Evolutionary conservation across 2,113 vertebrate species (phyloP).

Genomic region (Pachycephala philippinensis): DNA sequence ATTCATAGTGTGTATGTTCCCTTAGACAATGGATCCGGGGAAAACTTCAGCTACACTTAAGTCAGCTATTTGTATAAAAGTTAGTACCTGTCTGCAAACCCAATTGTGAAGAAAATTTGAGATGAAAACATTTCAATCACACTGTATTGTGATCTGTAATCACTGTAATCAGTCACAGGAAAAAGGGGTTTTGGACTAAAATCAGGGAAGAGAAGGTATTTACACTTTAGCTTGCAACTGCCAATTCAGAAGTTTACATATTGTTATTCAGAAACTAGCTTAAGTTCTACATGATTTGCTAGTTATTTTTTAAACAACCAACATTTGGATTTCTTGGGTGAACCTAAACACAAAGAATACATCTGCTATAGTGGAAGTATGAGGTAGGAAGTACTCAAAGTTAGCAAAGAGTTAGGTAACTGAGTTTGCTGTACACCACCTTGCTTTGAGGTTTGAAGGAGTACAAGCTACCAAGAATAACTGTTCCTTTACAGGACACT

Average conservation of each 20-base stretch:
- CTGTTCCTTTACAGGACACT: background rate
- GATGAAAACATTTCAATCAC: background rate
- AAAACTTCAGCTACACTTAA: background rate
- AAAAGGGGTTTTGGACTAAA: background rate
- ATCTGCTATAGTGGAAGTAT: background rate
- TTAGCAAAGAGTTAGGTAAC: background rate
- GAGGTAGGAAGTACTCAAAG: background rate
- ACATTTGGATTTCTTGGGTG: background rate
- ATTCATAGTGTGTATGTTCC: background rate
- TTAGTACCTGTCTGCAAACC: background rate
- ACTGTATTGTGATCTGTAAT: background rate
- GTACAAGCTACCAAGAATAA: background rate
- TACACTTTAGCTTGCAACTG: background rate
- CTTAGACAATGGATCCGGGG: background rate
- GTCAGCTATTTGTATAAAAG: background rate
- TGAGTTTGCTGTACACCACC: background rate
- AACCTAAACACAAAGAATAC: background rate
- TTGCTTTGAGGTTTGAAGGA: background rate
- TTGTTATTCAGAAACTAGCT: background rate
- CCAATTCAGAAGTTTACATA: background rate
- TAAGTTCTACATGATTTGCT: background rate
- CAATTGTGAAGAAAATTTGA: background rate
- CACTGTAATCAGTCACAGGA: background rate
- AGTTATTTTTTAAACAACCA: background rate
- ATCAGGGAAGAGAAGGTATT: background rate